A percentile compares a stretch with the other conserved stretches of the same genome.
Evolutionary conservation across 2,113 vertebrate species (phyloP).

Genomic region (Centropus bengalensis): DNA sequence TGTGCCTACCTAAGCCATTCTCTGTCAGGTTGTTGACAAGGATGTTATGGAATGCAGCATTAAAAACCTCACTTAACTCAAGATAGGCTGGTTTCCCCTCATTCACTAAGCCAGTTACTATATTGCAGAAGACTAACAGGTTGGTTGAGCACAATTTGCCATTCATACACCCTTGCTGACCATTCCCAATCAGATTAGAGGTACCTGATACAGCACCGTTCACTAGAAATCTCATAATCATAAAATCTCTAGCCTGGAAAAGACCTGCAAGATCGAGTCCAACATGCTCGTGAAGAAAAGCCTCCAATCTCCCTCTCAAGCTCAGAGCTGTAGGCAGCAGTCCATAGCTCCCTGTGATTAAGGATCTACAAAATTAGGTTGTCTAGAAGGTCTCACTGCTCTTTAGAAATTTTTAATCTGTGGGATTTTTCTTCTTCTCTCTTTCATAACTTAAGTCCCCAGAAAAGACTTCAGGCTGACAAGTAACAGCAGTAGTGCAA

Average conservation of each 20-base stretch:
- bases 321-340: neutral
- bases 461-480: neutral
- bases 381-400: neutral
- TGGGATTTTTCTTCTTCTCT: neutral
- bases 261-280: too few species aligned
- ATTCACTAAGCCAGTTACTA: neutral
- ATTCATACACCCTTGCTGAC: neutral
- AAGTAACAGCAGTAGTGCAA: neutral
- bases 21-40: neutral
- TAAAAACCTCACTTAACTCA: neutral
- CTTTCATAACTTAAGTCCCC: neutral
- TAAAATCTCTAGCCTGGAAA: neutral
- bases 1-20: neutral
- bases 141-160: neutral
- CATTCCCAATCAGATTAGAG: neutral
- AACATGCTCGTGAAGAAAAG: neutral
- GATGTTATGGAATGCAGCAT: neutral
- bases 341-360: neutral
- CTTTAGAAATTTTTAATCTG: neutral
- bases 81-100: neutral
- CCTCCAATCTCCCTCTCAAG: neutral
- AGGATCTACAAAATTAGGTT: neutral
- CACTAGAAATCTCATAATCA: neutral
- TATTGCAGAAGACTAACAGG: neutral
- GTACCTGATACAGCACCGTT: neutral